Conservation (phyloP, 2,113 vertebrate genomes). For the Xiphorhynchus elegans region DNA sequence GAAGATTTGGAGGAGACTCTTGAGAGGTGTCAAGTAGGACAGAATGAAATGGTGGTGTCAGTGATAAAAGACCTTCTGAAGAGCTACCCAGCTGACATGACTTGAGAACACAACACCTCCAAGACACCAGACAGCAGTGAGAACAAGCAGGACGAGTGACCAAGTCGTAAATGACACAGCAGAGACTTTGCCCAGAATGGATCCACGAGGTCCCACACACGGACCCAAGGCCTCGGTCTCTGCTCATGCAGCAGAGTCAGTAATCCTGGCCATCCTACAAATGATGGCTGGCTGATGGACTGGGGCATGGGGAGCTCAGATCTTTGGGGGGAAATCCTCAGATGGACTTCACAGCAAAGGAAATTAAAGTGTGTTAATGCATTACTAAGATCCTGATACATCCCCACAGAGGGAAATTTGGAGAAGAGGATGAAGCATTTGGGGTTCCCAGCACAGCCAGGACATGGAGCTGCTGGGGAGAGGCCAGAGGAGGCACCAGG, state of each 20-base stretch:
- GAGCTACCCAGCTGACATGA: not conserved
- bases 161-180: not conserved
- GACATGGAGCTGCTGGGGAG: fast-evolving
- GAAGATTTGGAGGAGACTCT: not conserved
- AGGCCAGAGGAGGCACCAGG: not conserved
- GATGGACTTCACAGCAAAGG: fast-evolving
- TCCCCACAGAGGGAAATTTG: not conserved
- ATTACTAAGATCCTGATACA: not conserved
- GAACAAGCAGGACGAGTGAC: not conserved
- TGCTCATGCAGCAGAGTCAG: not conserved
- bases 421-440: not conserved
- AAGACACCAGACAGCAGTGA: not conserved
- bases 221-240: not conserved
- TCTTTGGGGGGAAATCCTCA: not conserved
- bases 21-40: not conserved
- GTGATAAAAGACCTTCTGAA: not conserved
- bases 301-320: not conserved
- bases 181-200: not conserved
- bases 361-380: not conserved
- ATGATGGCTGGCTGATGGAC: not conserved
- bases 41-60: not conserved
- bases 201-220: not conserved
- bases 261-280: not conserved
- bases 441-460: not conserved
- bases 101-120: not conserved